A percentile compares a stretch with the other conserved stretches of the same genome.
phyloP scores from a whole-genome alignment of 35 echinoderm and acorn worm species.

The Holothuria glaberrima region DNA sequence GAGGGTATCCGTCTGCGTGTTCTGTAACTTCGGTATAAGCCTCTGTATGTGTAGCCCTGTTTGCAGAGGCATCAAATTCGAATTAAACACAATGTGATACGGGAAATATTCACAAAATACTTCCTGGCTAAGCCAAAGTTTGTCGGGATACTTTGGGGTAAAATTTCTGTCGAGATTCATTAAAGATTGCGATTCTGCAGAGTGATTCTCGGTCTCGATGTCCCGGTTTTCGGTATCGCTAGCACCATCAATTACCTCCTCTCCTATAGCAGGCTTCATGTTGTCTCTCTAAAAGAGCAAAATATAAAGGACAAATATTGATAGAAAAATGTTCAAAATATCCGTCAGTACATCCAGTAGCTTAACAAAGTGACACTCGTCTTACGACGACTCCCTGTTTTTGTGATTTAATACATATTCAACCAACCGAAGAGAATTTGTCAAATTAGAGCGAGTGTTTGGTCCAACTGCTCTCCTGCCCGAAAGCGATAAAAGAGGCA shows the following conservation, averaged over 20 bases:
- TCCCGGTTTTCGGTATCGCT: slow-evolving; percentile 26
- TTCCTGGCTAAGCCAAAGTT: slow-evolving; percentile 89
- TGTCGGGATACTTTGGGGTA: slow-evolving; percentile 81
- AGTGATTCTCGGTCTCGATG: neutral
- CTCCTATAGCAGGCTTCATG: slow-evolving; percentile 30
- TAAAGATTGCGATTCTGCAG: slow-evolving; percentile 18
- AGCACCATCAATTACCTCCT: neutral
- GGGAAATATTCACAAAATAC: slow-evolving; percentile 98
- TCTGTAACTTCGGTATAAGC: slow-evolving; percentile 72
- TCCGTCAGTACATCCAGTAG: too few relatives aligned
- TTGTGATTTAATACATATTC: too few relatives aligned
- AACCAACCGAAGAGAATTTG: too few relatives aligned
- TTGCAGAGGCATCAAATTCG: slow-evolving; percentile 73
- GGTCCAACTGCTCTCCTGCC: too few relatives aligned
- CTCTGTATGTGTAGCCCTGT: slow-evolving; percentile 93
- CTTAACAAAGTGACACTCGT: too few relatives aligned
- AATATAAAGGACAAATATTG: neutral
- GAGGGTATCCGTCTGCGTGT: slow-evolving; percentile 69
- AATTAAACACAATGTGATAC: slow-evolving; percentile 95
- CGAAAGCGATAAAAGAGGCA: too few relatives aligned
- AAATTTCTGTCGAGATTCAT: slow-evolving; percentile 79
- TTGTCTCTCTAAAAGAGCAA: neutral
- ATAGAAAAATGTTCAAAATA: too few relatives aligned
- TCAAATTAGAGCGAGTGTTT: too few relatives aligned
- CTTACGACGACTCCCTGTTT: too few relatives aligned